These are phyloP conservation scores for Bombus confusus DNA, from an alignment of 1,140 invertebrate genomes.

Conservation along the genomic window DNA sequence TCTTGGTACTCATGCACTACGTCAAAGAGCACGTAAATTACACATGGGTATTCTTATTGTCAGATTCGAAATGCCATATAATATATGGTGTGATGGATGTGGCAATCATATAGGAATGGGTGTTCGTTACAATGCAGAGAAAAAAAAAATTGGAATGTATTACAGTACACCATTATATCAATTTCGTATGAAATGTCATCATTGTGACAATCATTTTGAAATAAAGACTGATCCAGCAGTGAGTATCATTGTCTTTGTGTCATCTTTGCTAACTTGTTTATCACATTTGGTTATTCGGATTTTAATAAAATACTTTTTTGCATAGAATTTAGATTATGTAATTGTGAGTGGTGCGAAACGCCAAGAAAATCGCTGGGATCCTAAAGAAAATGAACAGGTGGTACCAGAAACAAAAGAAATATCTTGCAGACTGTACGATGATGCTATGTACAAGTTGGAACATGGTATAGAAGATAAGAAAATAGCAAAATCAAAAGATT, in stretches of 20 bases:
- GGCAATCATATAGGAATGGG: constrained; percentile 99
- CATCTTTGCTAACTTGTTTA: background rate
- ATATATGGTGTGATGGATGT: constrained; percentile 99
- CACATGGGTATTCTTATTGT: constrained; percentile 98
- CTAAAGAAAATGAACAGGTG: constrained; percentile 97
- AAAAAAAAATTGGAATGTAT: constrained; percentile 99
- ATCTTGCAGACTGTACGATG: constrained; percentile 93
- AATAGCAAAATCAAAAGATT: constrained; percentile 87
- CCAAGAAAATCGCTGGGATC: constrained; percentile 99
- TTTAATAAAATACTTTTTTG: constrained; percentile 53
- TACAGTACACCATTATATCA: constrained; percentile 99
- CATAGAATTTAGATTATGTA: constrained; percentile 98
- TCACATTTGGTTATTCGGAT: background rate
- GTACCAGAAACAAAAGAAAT: constrained; percentile 95
- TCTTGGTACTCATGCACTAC: constrained; percentile 96
- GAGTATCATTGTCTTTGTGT: constrained; percentile 75
- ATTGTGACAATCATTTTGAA: constrained; percentile 99
- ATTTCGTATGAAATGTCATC: constrained; percentile 99
- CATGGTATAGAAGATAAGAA: constrained; percentile 93
- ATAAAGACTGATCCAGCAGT: constrained; percentile 99
- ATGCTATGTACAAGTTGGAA: constrained; percentile 98
- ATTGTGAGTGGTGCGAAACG: constrained; percentile 96
- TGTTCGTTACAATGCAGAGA: constrained; percentile 99
- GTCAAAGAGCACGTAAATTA: constrained; percentile 97
- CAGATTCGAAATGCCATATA: constrained; percentile 99